phyloP scores from a whole-genome alignment of 2,113 vertebrate species.

The Sterna hirundo region DNA sequence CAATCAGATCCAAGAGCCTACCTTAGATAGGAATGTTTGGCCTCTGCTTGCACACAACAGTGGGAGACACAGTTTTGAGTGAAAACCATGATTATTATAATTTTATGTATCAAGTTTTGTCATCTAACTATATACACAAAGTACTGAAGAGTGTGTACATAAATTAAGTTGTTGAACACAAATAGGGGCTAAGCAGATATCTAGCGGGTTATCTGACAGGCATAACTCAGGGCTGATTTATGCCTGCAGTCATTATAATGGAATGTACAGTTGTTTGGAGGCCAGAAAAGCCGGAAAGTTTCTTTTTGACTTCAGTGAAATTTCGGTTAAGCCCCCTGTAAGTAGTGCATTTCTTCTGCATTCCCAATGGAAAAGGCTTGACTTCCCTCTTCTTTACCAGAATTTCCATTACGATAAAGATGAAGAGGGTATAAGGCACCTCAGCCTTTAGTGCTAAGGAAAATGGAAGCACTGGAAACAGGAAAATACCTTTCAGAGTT shows the following conservation, averaged over 20 bases:
- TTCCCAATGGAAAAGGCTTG: neutral
- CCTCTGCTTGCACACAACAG: neutral
- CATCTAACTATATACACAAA: neutral
- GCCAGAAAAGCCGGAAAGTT: neutral
- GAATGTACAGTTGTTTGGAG: slow-evolving; percentile 33
- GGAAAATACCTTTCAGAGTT: slow-evolving; percentile 8
- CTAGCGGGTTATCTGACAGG: slow-evolving; percentile 16
- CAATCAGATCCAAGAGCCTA: neutral
- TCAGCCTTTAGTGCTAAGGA: neutral
- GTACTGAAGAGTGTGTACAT: neutral
- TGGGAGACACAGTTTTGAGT: fast-evolving
- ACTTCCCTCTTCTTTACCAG: neutral
- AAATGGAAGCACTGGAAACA: neutral
- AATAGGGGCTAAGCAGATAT: neutral
- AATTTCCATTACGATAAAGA: neutral
- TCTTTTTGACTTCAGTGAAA: slow-evolving; percentile 12
- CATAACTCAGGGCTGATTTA: slow-evolving; percentile 23
- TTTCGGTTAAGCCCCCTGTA: neutral
- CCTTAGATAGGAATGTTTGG: slow-evolving; percentile 14
- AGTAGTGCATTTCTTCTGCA: neutral
- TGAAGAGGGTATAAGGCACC: neutral
- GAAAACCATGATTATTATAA: neutral
- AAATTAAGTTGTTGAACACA: neutral
- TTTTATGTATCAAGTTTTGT: slow-evolving; percentile 29
- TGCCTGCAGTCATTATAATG: slow-evolving; percentile 7